Base-by-base conservation (phyloP, 23 tunicate species). In the Trididemnum nubilum region DNA sequence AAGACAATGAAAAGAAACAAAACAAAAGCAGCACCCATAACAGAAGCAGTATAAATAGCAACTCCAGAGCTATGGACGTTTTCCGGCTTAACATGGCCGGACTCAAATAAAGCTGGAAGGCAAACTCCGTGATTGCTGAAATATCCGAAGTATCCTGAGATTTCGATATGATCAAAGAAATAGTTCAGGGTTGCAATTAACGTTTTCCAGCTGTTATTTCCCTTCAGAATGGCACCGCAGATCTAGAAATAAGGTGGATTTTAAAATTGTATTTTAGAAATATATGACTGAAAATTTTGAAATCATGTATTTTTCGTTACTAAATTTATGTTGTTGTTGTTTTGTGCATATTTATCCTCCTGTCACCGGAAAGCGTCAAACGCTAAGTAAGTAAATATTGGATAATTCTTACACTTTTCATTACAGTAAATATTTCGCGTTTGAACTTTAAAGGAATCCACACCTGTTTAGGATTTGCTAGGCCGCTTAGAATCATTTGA, bases 111-210 rank as follows among this genome's bases (percentile, higher is more conserved):
- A 15, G 78, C 31, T 12, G 89, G 89, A 32, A 85, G 67, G 36
- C 89, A 85, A 0, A 85, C 89, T 2, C 83, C 83, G 69, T 85
- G 83, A 27, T 32, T 32, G 77, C 89, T 66, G 51, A 36, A 85
- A 37, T 85, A 85, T 33, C 89, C 89, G 51, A 85, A 54, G 26
- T 65, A 54, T 29, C 83, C 82, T 4, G 31, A 9, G 25, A 78
- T 51, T 1, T 26, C 24, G 27, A 78, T 25, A 0, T 66, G 38
- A 1, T 64, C 50, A 51, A 77, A 36, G n/a, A 85, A 25, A 2
- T 26, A 23, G 15, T 36, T 29, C 58, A 65, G 37, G 0, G 33
- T 54, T 1, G 4, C 39, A 1, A 26, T 44, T 7, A 44, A 15
- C 54, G 54, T 7, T 7, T 9, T 7, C 54, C 54, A 44, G 12